These are phyloP conservation scores for Xenotilapia flavipinnis DNA, from an alignment of 2,113 vertebrate genomes.

Conservation along the genomic window DNA sequence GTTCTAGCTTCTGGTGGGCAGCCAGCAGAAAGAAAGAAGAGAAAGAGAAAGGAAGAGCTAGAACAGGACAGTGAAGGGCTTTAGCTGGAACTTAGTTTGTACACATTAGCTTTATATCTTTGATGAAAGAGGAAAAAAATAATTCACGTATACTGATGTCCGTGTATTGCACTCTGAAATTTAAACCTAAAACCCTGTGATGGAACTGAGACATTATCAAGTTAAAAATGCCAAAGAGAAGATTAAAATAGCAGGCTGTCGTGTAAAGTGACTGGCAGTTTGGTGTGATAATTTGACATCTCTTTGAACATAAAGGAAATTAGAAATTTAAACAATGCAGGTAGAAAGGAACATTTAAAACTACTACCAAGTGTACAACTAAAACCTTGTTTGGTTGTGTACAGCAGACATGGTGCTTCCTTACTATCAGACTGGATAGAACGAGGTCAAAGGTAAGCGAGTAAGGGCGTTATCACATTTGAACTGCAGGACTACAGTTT, in stretches of 20 bases:
- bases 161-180: neutral
- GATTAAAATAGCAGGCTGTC: neutral
- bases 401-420: neutral
- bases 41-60: neutral
- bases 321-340: neutral
- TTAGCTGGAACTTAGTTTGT: neutral
- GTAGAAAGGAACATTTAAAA: neutral
- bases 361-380: neutral
- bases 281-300: neutral
- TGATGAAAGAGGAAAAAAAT: neutral
- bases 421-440: neutral
- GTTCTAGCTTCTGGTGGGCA: slow-evolving; percentile 10
- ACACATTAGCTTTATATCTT: neutral
- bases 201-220: neutral
- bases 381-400: neutral
- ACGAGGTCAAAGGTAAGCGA: neutral
- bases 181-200: neutral
- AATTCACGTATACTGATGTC: neutral
- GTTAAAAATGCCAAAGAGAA: neutral
- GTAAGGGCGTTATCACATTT: neutral
- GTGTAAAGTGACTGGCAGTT: neutral
- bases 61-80: neutral
- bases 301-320: neutral
- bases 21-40: neutral
- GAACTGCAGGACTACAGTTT: neutral